Evolutionary conservation across 2,797 vertebrate species (phyloP).

Genomic region (Lepidocolaptes lacrymiger): DNA sequence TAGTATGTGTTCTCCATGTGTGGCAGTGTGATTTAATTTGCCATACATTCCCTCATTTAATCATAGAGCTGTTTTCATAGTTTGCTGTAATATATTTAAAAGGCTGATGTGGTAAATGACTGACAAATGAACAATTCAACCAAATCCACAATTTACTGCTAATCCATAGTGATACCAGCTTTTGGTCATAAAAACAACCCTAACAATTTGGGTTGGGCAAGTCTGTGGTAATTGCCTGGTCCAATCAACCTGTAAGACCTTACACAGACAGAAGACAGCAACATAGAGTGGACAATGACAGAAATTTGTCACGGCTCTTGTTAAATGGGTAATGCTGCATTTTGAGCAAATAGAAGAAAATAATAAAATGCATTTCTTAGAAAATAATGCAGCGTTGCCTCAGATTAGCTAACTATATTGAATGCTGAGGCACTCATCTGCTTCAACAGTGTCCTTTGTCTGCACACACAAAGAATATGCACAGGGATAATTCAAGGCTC

Average conservation of each 20-base stretch:
- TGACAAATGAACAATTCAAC: background rate
- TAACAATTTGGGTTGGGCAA: background rate
- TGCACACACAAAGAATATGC: background rate
- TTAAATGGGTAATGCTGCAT: background rate
- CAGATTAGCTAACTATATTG: background rate
- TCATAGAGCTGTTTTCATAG: background rate
- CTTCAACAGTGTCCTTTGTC: background rate
- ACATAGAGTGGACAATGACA: background rate
- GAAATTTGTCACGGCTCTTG: background rate
- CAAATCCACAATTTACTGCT: background rate
- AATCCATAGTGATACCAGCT: background rate
- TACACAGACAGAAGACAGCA: background rate
- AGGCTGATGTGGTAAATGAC: background rate
- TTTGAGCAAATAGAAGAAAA: background rate
- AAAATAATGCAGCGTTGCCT: background rate
- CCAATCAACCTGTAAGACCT: background rate
- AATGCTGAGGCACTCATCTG: background rate
- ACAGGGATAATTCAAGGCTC: background rate
- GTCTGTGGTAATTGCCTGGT: background rate
- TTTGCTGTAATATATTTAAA: background rate
- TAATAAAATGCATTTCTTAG: background rate
- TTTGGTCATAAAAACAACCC: background rate
- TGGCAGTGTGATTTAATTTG: background rate
- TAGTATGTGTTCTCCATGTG: background rate
- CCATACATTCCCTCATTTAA: background rate